Conservation (phyloP, 2,888 invertebrate genomes). For the Tinea semifulvella region DNA sequence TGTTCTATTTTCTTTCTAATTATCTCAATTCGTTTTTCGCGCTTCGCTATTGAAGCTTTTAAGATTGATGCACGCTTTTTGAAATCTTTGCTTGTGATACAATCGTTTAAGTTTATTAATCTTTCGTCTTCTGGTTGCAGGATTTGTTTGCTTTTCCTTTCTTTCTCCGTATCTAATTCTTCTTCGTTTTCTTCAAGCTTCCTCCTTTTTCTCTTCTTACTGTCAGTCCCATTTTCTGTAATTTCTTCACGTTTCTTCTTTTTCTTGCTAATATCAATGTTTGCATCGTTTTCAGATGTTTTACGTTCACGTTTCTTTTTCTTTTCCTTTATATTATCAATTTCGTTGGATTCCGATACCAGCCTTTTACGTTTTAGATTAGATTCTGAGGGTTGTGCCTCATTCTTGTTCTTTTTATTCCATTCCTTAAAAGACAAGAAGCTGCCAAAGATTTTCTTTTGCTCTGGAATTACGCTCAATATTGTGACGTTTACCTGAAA, state of each 20-base stretch:
- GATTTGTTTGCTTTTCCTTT: constrained; percentile 20
- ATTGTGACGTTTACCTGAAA: constrained; percentile 62
- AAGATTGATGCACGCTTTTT: constrained; percentile 36
- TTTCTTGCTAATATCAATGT: constrained; percentile 3
- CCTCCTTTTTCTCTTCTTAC: background rate
- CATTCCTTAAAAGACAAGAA: constrained; percentile 29
- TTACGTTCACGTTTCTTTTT: constrained; percentile 17
- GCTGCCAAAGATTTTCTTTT: constrained; percentile 50
- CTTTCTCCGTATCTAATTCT: no score
- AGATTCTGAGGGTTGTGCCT: background rate
- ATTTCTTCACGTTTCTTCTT: constrained; percentile 15
- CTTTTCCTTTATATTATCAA: constrained; percentile 20
- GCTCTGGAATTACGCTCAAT: constrained; percentile 34
- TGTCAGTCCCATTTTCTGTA: constrained; percentile 17
- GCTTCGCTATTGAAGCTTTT: constrained; percentile 35
- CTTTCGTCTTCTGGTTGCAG: constrained; percentile 32
- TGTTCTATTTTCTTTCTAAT: constrained; percentile 36
- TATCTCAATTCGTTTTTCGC: constrained; percentile 27
- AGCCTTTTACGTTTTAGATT: background rate
- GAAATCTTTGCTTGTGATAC: constrained; percentile 32
- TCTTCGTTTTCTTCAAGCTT: background rate
- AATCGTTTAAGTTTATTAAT: constrained; percentile 40
- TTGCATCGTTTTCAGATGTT: background rate
- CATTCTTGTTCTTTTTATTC: background rate
- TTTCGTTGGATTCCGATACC: no score